phyloP scores from a whole-genome alignment of 2,888 invertebrate genomes.

The Eristalis tenax region DNA sequence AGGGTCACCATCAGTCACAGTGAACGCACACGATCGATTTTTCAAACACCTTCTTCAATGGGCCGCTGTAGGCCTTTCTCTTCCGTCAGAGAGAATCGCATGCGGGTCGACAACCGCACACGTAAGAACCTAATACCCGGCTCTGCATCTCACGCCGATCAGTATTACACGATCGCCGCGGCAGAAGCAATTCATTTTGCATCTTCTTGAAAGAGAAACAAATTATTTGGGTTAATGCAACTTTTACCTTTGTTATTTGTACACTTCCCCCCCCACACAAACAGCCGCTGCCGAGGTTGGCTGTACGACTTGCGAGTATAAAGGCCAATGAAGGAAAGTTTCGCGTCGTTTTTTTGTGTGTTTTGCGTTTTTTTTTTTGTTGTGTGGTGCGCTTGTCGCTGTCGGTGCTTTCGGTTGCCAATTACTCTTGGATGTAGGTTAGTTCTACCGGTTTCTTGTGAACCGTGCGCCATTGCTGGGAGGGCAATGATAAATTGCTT shows the following conservation, averaged over 20 bases:
- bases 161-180: background rate
- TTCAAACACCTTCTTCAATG: background rate
- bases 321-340: constrained; percentile 58
- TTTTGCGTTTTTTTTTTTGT: background rate
- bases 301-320: constrained; percentile 9
- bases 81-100: background rate
- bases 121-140: background rate
- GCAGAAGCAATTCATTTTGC: constrained; percentile 13
- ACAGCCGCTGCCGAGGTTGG: constrained; percentile 10
- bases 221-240: constrained; percentile 62
- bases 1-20: background rate
- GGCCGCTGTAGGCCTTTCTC: background rate
- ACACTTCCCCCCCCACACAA: background rate
- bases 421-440: constrained; percentile 58
- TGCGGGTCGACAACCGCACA: background rate
- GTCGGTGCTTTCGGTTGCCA: constrained; percentile 41
- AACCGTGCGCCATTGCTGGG: background rate
- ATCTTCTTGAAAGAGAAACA: constrained; percentile 43
- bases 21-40: background rate
- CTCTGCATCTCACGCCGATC: background rate
- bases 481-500: background rate
- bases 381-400: background rate
- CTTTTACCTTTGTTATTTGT: constrained; percentile 54
- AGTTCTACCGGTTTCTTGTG: constrained; percentile 45
- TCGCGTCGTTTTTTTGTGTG: background rate